These are phyloP conservation scores for Keiferia lycopersicella DNA, from an alignment of 2,888 invertebrate genomes.

Conservation along the genomic window DNA sequence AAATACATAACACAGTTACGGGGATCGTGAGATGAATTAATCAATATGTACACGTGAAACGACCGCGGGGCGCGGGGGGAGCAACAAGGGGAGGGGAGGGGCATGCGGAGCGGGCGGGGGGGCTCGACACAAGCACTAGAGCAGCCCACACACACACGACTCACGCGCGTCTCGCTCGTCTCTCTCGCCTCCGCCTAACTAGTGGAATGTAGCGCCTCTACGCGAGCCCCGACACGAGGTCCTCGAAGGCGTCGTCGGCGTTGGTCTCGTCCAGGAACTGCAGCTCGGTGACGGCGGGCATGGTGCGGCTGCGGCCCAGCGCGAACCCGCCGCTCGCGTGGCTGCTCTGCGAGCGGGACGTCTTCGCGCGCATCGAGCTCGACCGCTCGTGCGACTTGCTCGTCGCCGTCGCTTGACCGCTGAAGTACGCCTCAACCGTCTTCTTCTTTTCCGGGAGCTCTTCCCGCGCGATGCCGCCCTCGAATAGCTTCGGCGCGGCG, in stretches of 20 bases:
- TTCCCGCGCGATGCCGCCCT: slow-evolving; percentile 87
- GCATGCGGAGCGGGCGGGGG: slow-evolving; percentile 39
- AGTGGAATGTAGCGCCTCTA: slow-evolving; percentile 72
- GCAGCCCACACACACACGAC: slow-evolving; percentile 78
- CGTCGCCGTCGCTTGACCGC: slow-evolving; percentile 50
- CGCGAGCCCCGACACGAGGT: slow-evolving; percentile 86
- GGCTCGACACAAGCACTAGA: slow-evolving; percentile 65
- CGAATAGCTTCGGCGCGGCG: slow-evolving; percentile 89
- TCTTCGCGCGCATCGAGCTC: slow-evolving; percentile 36
- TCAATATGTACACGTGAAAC: slow-evolving; percentile 56
- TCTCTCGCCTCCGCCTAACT: slow-evolving; percentile 72
- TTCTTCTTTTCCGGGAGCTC: slow-evolving; percentile 85
- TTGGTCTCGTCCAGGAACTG: slow-evolving; percentile 88
- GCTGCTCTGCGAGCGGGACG: slow-evolving; percentile 53
- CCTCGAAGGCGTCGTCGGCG: slow-evolving; percentile 94
- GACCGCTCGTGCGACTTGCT: slow-evolving; percentile 32
- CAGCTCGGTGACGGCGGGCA: slow-evolving; percentile 86
- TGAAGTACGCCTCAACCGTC: slow-evolving; percentile 88
- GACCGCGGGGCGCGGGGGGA: slow-evolving; percentile 40
- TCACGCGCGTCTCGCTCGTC: slow-evolving; percentile 79
- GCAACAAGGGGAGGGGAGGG: slow-evolving; percentile 36
- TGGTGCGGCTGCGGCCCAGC: slow-evolving; percentile 87
- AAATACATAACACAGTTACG: slow-evolving; percentile 70
- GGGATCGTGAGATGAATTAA: slow-evolving; percentile 61
- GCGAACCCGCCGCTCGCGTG: slow-evolving; percentile 67